Base-by-base conservation (phyloP, 2,888 invertebrate genomes). In the Tetragnatha montana region DNA sequence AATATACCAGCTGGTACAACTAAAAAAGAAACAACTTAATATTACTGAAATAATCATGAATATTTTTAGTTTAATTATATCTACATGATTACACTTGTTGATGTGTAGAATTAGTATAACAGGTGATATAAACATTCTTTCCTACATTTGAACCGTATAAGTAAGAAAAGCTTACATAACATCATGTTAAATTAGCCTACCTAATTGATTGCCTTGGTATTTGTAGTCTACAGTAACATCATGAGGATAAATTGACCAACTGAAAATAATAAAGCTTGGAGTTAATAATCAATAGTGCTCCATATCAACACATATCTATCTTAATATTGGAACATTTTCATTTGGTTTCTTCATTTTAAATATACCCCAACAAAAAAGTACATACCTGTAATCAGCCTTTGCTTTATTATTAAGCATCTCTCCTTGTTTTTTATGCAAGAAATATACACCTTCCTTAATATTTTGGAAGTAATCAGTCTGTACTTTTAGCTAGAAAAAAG, bases 1-100 rank as follows among this genome's bases (percentile, higher is more conserved):
- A 95, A 92, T 14, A 94, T 91, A 74, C 93, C 93, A 91, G 94
- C 93, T 0, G 95, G 95, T 19, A 95, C 93, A 78, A 95, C 92
- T 79, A 89, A 87, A 70, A 74, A 49, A 10, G 69, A 47, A 47
- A 8, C 35, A 35, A 35, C 35, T 35, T 35, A 35, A 35, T 35
- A n/a, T 35, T 35, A 35, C 35, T 35, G 4, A 35, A 35, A 35
- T 35, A 35, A 35, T 35, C 35, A 35, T 35, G 4, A 35, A 35
- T 35, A 35, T 35, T 35, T 35, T 35, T 35, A 35, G 35, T 35
- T 35, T 2, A 35, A n/a, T n/a, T n/a, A n/a, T 35, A 35, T 1
- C 35, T 35, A 4, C 35, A 2, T 35, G 35, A 35, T 35, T 35
- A 35, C 35, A 35, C 1, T 35, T 35, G n/a, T n/a, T n/a, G n/a